Evolutionary conservation across 1,140 invertebrate species (phyloP).

Genomic region (Pomacea maculata): DNA sequence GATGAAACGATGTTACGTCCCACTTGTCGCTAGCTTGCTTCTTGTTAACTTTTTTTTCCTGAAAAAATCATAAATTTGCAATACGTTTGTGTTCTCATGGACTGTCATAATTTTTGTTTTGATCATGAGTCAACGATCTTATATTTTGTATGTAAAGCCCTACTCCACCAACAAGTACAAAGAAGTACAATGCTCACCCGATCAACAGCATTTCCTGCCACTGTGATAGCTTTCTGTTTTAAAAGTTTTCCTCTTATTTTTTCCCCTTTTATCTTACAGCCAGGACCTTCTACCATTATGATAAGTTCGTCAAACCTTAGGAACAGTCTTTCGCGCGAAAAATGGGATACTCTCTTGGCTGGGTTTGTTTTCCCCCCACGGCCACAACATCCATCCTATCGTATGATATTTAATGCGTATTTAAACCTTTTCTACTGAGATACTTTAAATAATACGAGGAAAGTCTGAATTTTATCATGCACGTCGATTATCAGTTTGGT

Average conservation of each 20-base stretch:
- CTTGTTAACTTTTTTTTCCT: constrained; percentile 25
- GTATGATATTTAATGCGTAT: too few species aligned
- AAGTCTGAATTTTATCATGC: not conserved
- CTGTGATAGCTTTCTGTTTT: constrained; percentile 36
- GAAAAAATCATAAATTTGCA: not conserved
- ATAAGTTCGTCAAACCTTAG: not conserved
- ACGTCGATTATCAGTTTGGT: not conserved
- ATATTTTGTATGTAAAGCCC: not conserved
- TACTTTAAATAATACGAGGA: not conserved
- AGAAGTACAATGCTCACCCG: constrained; percentile 22
- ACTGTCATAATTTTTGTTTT: not conserved
- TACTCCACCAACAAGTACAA: not conserved
- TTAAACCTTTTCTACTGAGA: too few species aligned
- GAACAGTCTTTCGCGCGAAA: not conserved
- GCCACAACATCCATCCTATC: too few species aligned
- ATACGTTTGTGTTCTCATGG: not conserved
- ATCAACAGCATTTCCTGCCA: constrained; percentile 41
- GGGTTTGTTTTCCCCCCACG: too few species aligned
- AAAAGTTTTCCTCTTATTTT: constrained; percentile 50
- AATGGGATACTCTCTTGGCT: not conserved
- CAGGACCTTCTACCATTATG: constrained; percentile 60
- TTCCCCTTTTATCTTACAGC: constrained; percentile 58
- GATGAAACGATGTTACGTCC: constrained; percentile 30
- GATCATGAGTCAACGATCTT: not conserved
- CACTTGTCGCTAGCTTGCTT: constrained; percentile 19